Base-by-base conservation (phyloP, 2,888 invertebrate genomes). In the Palloptera scutellata region DNA sequence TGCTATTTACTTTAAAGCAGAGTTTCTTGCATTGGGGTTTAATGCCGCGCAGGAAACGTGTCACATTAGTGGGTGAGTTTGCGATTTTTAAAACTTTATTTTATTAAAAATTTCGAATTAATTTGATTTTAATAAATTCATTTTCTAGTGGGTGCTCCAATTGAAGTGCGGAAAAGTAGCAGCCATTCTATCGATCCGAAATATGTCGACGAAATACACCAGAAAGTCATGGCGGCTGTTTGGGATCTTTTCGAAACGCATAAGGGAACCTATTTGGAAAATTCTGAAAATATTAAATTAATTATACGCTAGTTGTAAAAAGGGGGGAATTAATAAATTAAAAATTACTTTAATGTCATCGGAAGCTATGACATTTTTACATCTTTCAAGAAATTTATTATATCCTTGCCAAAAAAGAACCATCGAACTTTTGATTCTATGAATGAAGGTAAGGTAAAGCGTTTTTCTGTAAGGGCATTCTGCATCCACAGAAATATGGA, bases 21-120 rank as follows among this genome's bases (percentile, higher is more conserved):
- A 30, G 2, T 3, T 86, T 97, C 67, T 95, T 97, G 81, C 96
- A 97, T 81, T 97, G 92, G 80, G 98, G 98, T 0, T 83, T 95
- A 8, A 84, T 98, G 64, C 97, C 98, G 0, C 88, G 90, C 57
- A 88, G 97, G 45, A 88, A 87, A 69, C 93, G 93, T 1, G 89
- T 98, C 54, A 89, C 91, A 48, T 93, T 94, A 75, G 94, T 98
- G 76, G 93, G 96, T 96, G 84, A 89, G 92, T 87, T 42, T 48
- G n/a, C 41, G 52, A 13, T 59, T 19, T 57, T n/a, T 15, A 52
- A 15, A 42, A 3, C 41, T 13, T 42, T n/a, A 13, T 15, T 8
- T n/a, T 30, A 42, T 19, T 59, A 1, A 9, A n/a, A 61, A 17
- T 61, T 20, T 53, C 5, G 11, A 3, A 48, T 10, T 1, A 48